Base-by-base conservation (phyloP, 2,888 invertebrate genomes). In the Ceratothoa steindachneri region DNA sequence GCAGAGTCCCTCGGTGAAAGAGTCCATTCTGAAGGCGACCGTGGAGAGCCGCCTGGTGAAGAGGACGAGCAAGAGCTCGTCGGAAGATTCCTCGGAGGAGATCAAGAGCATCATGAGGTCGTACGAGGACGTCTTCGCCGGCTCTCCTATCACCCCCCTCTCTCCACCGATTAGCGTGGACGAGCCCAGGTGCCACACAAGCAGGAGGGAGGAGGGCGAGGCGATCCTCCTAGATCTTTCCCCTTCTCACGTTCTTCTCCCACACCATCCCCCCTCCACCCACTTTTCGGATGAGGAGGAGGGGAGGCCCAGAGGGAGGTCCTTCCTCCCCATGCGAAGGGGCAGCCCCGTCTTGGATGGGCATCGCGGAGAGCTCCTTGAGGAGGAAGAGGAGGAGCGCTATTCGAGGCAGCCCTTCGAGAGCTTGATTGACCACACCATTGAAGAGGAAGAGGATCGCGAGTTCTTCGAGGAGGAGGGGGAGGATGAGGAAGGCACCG, bases 81-180 rank as follows among this genome's bases (percentile, higher is more conserved):
- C 30, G 53, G 55, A 24, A 5, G 24, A 15, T n/a, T 55, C 55
- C 19, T 19, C 4, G 28, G 29, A 9, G 27, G 55, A 55, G n/a
- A 22, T 64, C n/a, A 51, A 29, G 41, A 24, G 24, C 19, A 68
- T 30, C 5, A 68, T 41, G 68, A 68, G 15, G 5, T 27, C 24
- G 19, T 70, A 5, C 64, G 64, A 28, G 55, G 55, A 60, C n/a
- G 24, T 60, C 22, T 60, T 60, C n/a, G 55, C 52, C 19, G 69
- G 29, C 5, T 69, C 69, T 2, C 52, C 69, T 2, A 55, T 55
- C 29, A 55, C 31, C 1, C 60, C 30, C 30, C 64, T 29, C 24
- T 29, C 70, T 7, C 60, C 60, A 22, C 60, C 60, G 2, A 60
- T 60, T 24, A 60, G 60, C 27, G 60, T 60, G 12, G 60, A 60